Evolutionary conservation across 2,888 invertebrate genomes (phyloP).

Genomic region (Biston betularia): DNA sequence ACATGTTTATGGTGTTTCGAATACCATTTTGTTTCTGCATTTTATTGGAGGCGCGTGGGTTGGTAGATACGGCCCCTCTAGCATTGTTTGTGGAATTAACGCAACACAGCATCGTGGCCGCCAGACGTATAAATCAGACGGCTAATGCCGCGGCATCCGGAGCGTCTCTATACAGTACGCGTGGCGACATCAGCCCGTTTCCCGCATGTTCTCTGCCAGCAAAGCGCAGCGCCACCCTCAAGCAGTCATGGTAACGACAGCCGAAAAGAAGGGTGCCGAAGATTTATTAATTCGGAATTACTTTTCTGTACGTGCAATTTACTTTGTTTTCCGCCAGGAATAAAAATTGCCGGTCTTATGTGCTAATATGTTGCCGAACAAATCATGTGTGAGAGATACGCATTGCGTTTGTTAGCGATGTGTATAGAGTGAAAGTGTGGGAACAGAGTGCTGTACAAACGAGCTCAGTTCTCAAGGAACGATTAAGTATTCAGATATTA

Average conservation of each 20-base stretch:
- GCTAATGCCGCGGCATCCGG: slow-evolving; percentile 82
- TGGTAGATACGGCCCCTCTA: slow-evolving; percentile 56
- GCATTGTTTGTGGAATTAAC: slow-evolving; percentile 77
- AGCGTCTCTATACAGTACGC: slow-evolving; percentile 65
- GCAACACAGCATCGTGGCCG: slow-evolving; percentile 67
- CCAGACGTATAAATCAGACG: slow-evolving; percentile 83
- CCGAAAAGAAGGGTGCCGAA: slow-evolving; percentile 67
- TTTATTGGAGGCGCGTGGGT: slow-evolving; percentile 53
- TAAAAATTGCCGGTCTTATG: slow-evolving; percentile 24
- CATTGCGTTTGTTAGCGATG: slow-evolving; percentile 21
- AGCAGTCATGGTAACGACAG: slow-evolving; percentile 58
- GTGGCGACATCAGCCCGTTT: slow-evolving; percentile 66
- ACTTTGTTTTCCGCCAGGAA: slow-evolving; percentile 37
- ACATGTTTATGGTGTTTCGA: slow-evolving; percentile 65
- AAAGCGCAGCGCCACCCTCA: slow-evolving; percentile 17
- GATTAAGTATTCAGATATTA: slow-evolving; percentile 23
- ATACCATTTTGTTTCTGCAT: slow-evolving; percentile 53
- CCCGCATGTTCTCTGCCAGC: slow-evolving; percentile 41
- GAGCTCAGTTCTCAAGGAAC: slow-evolving; percentile 37
- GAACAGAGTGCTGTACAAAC: slow-evolving; percentile 32
- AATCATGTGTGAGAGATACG: slow-evolving; percentile 34
- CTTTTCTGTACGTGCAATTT: slow-evolving; percentile 53
- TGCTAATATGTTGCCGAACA: slow-evolving; percentile 25
- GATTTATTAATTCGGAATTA: slow-evolving; percentile 78
- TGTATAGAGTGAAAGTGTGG: slow-evolving; percentile 42